A percentile compares a stretch with the other conserved stretches of the same genome.
Conservation (phyloP, 2,113 vertebrate genomes). For the Cercopithecus mona region DNA sequence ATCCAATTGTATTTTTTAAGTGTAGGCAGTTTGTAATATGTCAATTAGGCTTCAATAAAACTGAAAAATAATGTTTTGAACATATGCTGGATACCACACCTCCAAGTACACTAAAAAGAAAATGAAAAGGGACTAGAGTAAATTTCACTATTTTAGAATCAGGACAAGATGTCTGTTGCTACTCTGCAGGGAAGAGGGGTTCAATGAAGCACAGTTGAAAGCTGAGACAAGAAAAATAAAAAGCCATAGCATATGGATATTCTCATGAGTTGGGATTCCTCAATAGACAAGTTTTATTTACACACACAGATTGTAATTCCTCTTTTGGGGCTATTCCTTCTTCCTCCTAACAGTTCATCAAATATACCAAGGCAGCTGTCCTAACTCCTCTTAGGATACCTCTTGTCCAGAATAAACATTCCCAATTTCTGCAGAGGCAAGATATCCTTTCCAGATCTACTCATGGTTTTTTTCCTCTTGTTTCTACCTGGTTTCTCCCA, state of each 20-base stretch:
- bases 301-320: neutral
- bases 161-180: neutral
- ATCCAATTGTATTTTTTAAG: neutral
- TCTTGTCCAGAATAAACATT: constrained; percentile 19
- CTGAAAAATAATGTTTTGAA: neutral
- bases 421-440: neutral
- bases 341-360: neutral
- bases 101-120: neutral
- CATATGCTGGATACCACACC: neutral
- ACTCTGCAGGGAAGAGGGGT: neutral
- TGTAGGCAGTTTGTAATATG: neutral
- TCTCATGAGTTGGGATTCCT: neutral
- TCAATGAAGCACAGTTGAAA: neutral
- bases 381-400: neutral
- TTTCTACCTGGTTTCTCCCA: neutral
- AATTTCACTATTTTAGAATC: constrained; percentile 10
- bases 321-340: constrained; percentile 1
- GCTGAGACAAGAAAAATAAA: neutral
- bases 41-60: neutral
- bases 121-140: neutral
- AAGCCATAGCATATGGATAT: neutral
- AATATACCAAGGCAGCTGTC: neutral
- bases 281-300: neutral
- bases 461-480: neutral
- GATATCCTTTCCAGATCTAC: neutral